Evolutionary conservation across 1,140 invertebrate species (phyloP).

Genomic region (Asobara japonica): DNA sequence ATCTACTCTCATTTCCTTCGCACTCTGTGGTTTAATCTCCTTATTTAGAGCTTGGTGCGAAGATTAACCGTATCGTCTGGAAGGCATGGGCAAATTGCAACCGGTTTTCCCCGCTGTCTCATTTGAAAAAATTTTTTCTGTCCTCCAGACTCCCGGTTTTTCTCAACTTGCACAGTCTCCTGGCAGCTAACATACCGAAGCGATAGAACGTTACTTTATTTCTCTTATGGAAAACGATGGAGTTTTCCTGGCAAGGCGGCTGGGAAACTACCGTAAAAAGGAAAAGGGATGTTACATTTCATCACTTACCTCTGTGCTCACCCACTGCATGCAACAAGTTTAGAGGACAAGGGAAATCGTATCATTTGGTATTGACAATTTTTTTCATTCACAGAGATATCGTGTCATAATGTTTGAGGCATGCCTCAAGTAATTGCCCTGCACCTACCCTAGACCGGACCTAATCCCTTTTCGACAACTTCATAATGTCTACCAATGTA

Average conservation of each 20-base stretch:
- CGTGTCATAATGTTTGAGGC: no score
- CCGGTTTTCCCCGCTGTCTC: slow-evolving; percentile 29
- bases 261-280: background rate
- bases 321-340: background rate
- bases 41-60: slow-evolving; percentile 36
- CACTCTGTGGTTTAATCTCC: slow-evolving; percentile 32
- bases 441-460: no score
- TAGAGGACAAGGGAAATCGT: no score
- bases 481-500: no score
- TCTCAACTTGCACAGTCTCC: slow-evolving; percentile 5
- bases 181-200: background rate
- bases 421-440: no score
- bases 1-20: slow-evolving; percentile 13
- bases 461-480: no score
- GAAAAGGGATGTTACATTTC: background rate
- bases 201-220: slow-evolving; percentile 27
- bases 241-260: slow-evolving; percentile 10
- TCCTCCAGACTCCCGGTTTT: background rate
- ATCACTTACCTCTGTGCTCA: background rate
- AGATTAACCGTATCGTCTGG: slow-evolving; percentile 36
- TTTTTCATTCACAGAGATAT: no score
- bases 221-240: slow-evolving; percentile 15
- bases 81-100: slow-evolving; percentile 32
- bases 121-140: background rate
- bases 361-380: no score